phyloP scores from a whole-genome alignment of 2,113 vertebrate species.

The Megatriorchis doriae region DNA sequence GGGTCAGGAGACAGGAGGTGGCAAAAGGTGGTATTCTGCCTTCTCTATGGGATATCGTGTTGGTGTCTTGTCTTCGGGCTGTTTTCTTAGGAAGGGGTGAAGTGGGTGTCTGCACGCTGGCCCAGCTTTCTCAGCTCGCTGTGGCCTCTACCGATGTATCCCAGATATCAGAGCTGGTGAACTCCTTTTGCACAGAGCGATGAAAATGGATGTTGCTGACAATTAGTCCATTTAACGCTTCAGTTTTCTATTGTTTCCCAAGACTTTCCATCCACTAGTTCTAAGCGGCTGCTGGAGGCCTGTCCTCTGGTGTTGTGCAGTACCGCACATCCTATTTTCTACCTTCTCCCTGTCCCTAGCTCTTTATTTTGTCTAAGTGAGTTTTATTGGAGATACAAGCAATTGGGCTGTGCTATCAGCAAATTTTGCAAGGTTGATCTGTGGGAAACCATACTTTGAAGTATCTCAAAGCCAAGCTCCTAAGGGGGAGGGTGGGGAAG shows the following conservation, averaged over 20 bases:
- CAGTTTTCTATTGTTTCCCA: not conserved
- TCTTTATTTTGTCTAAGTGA: not conserved
- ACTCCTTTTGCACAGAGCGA: not conserved
- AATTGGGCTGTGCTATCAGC: not conserved
- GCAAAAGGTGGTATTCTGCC: not conserved
- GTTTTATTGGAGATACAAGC: not conserved
- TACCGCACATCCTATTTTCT: rapidly evolving
- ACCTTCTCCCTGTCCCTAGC: too few species aligned
- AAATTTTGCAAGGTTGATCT: not conserved
- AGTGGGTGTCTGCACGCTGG: too few species aligned
- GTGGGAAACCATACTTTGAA: not conserved
- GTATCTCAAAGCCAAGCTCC: not conserved
- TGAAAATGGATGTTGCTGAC: not conserved
- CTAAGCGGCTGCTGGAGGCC: not conserved
- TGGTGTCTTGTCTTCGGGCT: not conserved
- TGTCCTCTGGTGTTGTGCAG: not conserved
- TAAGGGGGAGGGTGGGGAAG: not conserved
- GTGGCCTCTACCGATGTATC: rapidly evolving
- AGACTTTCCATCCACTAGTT: not conserved
- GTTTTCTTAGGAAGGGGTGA: not conserved
- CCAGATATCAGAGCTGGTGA: not conserved
- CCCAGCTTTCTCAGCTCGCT: not conserved
- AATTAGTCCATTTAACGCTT: not conserved
- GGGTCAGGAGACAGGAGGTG: not conserved
- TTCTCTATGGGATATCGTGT: rapidly evolving